These are phyloP conservation scores for Heliocidaris tuberculata DNA, from an alignment of 35 echinoderm and acorn worm species.

Conservation along the genomic window DNA sequence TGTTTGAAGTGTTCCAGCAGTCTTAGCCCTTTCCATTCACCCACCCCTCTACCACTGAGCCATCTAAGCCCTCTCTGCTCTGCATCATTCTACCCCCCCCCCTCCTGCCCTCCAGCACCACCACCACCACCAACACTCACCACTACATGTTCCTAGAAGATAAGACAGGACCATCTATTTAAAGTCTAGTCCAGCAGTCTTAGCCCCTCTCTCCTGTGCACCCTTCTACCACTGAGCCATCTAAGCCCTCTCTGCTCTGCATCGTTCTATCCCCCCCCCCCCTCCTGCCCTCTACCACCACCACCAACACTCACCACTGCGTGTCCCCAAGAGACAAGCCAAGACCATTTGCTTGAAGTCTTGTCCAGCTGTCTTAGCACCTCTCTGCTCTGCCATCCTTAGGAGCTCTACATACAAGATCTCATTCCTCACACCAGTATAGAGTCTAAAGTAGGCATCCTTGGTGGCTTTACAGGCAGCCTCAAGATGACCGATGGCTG, in stretches of 20 bases:
- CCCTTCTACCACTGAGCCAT: background rate
- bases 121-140: background rate
- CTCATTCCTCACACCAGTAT: conserved; percentile 81
- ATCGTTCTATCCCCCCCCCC: background rate
- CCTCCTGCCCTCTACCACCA: background rate
- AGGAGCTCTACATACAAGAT: conserved; percentile 84
- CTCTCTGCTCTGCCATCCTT: conserved; percentile 50
- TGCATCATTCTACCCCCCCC: no score
- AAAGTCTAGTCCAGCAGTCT: background rate
- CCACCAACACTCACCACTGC: conserved; percentile 66
- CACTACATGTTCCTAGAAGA: background rate
- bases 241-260: background rate
- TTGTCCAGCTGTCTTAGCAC: background rate
- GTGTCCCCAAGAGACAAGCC: conserved; percentile 60
- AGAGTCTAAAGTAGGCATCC: conserved; percentile 75
- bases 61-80: no score
- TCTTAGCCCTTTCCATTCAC: no score
- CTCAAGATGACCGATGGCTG: conserved; percentile 69
- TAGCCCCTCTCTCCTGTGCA: background rate
- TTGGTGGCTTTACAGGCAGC: conserved; percentile 67
- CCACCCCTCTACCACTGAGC: no score
- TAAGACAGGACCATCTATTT: background rate
- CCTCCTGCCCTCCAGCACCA: background rate
- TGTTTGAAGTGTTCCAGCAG: no score
- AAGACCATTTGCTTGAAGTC: conserved; percentile 66